Evolutionary conservation across 2,113 vertebrate genomes (phyloP).

Genomic region (Suncus etruscus): DNA sequence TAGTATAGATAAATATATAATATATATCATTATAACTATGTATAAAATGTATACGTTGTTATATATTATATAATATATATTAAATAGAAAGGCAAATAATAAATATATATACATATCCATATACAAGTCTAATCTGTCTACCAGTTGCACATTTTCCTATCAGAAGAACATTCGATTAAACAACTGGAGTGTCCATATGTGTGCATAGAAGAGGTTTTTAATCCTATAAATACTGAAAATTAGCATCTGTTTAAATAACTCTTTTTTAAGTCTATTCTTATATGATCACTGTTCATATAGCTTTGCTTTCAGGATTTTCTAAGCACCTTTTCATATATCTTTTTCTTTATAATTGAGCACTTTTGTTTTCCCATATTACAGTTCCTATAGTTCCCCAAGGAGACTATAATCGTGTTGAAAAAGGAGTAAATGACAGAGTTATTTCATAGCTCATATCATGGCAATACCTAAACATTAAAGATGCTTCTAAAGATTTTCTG

Average conservation of each 20-base stretch:
- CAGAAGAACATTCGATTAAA: background rate
- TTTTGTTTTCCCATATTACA: conserved; percentile 1
- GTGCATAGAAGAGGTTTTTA: background rate
- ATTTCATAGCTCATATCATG: background rate
- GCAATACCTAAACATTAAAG: background rate
- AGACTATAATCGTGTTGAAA: conserved; percentile 12
- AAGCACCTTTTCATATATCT: background rate
- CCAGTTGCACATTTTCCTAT: background rate
- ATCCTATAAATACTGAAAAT: background rate
- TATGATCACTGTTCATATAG: background rate
- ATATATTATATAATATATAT: too few species aligned
- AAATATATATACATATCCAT: background rate
- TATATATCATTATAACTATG: too few species aligned
- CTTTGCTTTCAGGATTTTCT: background rate
- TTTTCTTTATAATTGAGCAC: conserved; percentile 27
- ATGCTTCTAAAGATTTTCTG: background rate
- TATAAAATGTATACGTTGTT: too few species aligned
- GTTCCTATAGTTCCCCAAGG: background rate
- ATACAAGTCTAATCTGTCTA: background rate
- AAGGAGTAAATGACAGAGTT: background rate
- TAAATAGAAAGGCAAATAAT: too few species aligned
- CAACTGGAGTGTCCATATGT: background rate
- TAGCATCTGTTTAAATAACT: background rate
- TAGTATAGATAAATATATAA: too few species aligned
- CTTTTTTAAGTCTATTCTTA: background rate